Evolutionary conservation across 1,140 invertebrate genomes (phyloP), one percentile per base, ranked within the genome.

Genomic region (Brachionus rotundiformis): DNA sequence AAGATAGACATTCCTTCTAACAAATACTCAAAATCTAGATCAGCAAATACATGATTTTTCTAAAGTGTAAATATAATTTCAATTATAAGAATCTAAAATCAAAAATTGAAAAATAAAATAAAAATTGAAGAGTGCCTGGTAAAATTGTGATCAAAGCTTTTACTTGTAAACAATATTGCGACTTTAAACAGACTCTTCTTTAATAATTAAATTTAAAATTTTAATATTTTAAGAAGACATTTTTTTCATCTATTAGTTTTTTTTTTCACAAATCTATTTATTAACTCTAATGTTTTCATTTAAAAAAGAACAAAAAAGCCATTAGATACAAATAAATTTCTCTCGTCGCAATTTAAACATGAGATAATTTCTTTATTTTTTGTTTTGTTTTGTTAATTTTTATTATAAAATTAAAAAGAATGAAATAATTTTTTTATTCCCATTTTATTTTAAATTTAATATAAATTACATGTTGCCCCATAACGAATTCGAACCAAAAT

Each of bases 291-390:
- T 54, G 47, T 19, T 54, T 19, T n/a, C 47, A 54, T 23, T 54
- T 54, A 16, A 54, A 54, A 54, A 54, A 19, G 7, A 54, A 16
- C 47, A 54, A 16, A 54, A 19, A 16, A 54, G 47, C 19, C 47
- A 54, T 19, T 54, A 19, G 47, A 54, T 25, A 49, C 4, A 54
- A 54, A 54, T 19, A 54, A 19, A 41, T 41, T 13, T 54, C 47
- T 19, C 19, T 54, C 19, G 47, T 54, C 47, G 47, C 2, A 19
- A 54, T 54, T 54, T 54, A 54, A 54, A 54, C 47, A n/a, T 54
- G 47, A 54, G 47, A 54, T 54, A 8, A 54, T 54, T 54, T 54
- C 47, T 54, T 54, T 54, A 54, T 54, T 54, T 54, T 54, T 54
- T 54, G 47, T 54, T 54, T 54, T 54, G 47, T 54, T 16, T 54